Evolutionary conservation across 2,797 vertebrate genomes (phyloP), one percentile per base, ranked within the genome.

Genomic region (Harpagifer antarcticus): DNA sequence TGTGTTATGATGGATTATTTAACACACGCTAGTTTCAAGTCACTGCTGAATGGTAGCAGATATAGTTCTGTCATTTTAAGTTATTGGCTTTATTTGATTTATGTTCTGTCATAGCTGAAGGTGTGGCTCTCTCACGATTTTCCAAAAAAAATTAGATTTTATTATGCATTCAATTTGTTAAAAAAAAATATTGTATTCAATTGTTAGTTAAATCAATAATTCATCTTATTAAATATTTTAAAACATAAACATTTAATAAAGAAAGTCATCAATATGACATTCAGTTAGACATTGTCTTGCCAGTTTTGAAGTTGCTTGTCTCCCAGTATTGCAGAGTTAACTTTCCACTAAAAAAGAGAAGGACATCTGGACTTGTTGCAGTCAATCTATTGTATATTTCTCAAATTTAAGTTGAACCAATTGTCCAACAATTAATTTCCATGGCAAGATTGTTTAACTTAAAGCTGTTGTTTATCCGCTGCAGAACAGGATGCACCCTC

Each of bases 1-100:
- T 72, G 40, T 12, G 12, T 56, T 19, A 23, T 19, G n/a, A 48
- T 62, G 17, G 37, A 62, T 57, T 45, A 47, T 56, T 20, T 27
- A 45, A 20, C 1, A 0, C 47, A 23, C 54, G 40, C 15, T 13
- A n/a, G 33, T 53, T 77, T 47, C 2, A 43, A 72, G 20, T 42
- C 5, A 19, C 2, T 63, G 42, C 48, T 55, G 9, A 60, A 45
- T 69, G 40, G 40, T 50, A 20, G 49, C 5, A 14, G 9, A 45
- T 27, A 8, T 6, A 45, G 45, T 40, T 23, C 42, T 52, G 13
- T 6, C 6, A 69, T 50, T 40, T 50, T 31, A 31, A 7, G 9
- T 9, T 49, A 14, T 49, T 31, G 13, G 12, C 11, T 37, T 50
- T 45, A 27, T 4, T 50, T 62, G 44, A 27, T 48, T n/a, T 3